Evolutionary conservation across 2,797 vertebrate species (phyloP).

Genomic region (Danio tinwini): DNA sequence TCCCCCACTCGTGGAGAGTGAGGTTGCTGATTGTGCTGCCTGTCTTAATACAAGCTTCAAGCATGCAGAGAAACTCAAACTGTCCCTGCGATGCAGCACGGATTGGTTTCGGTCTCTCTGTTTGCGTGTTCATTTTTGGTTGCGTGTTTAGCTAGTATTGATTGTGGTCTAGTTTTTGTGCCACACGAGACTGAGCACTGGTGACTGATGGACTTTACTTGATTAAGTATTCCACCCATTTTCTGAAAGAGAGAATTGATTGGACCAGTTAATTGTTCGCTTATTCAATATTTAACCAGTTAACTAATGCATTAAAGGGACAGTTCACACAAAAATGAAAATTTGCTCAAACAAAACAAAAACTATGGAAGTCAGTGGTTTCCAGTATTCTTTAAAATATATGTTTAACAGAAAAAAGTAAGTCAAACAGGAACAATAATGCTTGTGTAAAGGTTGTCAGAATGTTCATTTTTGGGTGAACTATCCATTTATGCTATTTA

Average conservation of each 20-base stretch:
- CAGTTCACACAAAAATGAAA: too few species aligned
- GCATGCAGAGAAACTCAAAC: constrained; percentile 56
- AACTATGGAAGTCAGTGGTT: too few species aligned
- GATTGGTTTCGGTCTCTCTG: not conserved
- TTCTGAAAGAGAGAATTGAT: constrained; percentile 16
- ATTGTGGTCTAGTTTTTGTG: constrained; percentile 19
- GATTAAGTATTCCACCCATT: constrained; percentile 29
- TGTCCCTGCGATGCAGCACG: not conserved
- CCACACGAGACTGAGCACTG: constrained; percentile 9
- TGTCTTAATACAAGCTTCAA: constrained; percentile 53
- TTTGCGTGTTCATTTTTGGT: not conserved
- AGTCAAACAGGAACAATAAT: too few species aligned
- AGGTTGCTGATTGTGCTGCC: constrained; percentile 52
- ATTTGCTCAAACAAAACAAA: too few species aligned
- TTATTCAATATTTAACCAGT: constrained; percentile 21
- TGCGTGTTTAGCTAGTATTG: constrained; percentile 17
- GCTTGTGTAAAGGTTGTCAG: too few species aligned
- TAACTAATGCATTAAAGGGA: not conserved
- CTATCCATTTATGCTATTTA: too few species aligned
- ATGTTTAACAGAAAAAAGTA: too few species aligned
- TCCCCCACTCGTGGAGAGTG: constrained; percentile 50
- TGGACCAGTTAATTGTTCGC: constrained; percentile 25
- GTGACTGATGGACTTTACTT: constrained; percentile 28
- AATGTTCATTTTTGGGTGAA: too few species aligned
- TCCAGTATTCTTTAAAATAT: too few species aligned